These are phyloP conservation scores for Orussus abietinus DNA, from an alignment of 1,140 invertebrate species.

Conservation along the genomic window DNA sequence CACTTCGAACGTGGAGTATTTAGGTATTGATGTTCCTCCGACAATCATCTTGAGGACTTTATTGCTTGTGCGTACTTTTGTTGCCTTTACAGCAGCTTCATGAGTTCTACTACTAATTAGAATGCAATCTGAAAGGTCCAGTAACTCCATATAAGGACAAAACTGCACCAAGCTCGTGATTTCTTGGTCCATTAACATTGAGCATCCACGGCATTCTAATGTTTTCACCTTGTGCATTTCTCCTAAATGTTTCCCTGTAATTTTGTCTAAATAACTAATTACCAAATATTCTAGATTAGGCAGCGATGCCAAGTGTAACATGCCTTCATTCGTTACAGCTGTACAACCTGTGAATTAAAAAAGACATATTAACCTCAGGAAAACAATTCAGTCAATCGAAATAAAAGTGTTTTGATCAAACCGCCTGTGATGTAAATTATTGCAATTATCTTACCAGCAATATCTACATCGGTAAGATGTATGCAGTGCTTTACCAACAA, in stretches of 20 bases:
- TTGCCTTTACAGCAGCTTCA: constrained; percentile 23
- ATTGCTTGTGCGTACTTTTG: constrained; percentile 27
- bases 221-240: constrained; percentile 23
- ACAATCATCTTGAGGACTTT: constrained; percentile 31
- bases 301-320: constrained; percentile 23
- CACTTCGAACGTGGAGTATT: constrained; percentile 17
- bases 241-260: constrained; percentile 22
- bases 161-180: constrained; percentile 23
- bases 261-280: constrained; percentile 22
- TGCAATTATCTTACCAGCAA: constrained; percentile 23
- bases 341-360: constrained; percentile 23
- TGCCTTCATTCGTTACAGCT: constrained; percentile 22
- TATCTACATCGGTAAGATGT: constrained; percentile 22
- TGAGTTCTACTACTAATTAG: constrained; percentile 23
- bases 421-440: constrained; percentile 9
- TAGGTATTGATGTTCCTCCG: constrained; percentile 20
- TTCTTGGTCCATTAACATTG: constrained; percentile 19
- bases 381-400: not conserved
- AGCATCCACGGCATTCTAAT: constrained; percentile 30
- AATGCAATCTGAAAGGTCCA: constrained; percentile 31
- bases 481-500: constrained; percentile 24
- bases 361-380: not conserved
- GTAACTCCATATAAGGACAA: constrained; percentile 22
- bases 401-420: not conserved
- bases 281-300: constrained; percentile 27